Evolutionary conservation across 2,797 vertebrate species (phyloP).

Genomic region (Tokudaia tokunoshimensis): DNA sequence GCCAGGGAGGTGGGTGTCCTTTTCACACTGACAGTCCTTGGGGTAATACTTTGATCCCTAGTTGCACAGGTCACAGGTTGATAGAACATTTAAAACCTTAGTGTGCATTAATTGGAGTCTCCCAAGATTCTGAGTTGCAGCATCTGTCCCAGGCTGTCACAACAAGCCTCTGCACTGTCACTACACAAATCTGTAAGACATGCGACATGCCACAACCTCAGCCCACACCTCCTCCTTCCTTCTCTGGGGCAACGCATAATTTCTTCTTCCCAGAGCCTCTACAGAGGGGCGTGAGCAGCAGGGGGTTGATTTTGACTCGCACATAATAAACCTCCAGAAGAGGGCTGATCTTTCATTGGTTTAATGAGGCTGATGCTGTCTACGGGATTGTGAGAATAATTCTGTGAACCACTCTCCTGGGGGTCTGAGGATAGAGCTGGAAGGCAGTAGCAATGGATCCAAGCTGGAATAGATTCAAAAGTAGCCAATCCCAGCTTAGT

Average conservation of each 20-base stretch:
- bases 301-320: slow-evolving; percentile 71
- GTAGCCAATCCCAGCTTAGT: neutral
- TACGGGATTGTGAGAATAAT: slow-evolving; percentile 23
- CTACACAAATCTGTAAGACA: neutral
- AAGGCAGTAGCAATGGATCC: neutral
- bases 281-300: neutral
- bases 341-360: slow-evolving; percentile 30
- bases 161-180: neutral
- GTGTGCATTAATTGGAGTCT: neutral
- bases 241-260: neutral
- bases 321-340: slow-evolving; percentile 37
- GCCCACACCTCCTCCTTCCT: neutral
- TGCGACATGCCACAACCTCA: neutral
- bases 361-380: slow-evolving; percentile 59
- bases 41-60: neutral
- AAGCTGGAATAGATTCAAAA: neutral
- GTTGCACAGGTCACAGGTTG: neutral
- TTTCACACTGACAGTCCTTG: neutral
- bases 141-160: neutral
- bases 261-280: slow-evolving; percentile 40
- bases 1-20: neutral
- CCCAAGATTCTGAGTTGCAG: neutral
- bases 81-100: neutral
- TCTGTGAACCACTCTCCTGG: neutral
- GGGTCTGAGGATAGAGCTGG: neutral